Conservation (phyloP, 1,140 invertebrate genomes). For the Brachionus manjavacas region DNA sequence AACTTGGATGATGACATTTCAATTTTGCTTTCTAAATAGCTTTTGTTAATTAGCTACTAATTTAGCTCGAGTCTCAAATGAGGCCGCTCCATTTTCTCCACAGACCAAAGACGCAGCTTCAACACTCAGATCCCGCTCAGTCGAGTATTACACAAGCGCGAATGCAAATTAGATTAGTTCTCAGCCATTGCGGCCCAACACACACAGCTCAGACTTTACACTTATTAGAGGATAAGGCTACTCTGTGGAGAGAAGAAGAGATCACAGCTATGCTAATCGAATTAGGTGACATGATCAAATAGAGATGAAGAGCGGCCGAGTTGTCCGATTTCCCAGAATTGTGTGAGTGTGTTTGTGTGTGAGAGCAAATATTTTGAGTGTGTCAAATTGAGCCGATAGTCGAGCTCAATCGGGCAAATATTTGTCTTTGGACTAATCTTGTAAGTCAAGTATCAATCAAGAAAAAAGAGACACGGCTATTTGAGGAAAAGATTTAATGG, state of each 20-base stretch:
- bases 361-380: neutral
- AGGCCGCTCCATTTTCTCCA: neutral
- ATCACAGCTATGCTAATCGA: slow-evolving; percentile 1
- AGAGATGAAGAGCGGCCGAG: neutral
- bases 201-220: neutral
- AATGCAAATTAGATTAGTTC: neutral
- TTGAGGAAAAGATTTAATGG: neutral
- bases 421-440: slow-evolving; percentile 9
- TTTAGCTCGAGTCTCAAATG: neutral
- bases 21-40: neutral
- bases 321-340: neutral
- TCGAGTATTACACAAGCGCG: neutral
- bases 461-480: neutral
- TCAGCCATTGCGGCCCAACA: neutral
- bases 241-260: neutral
- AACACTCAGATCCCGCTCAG: neutral
- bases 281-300: slow-evolving; percentile 21
- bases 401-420: neutral
- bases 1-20: slow-evolving; percentile 4
- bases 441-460: slow-evolving; percentile 32
- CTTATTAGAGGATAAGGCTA: neutral
- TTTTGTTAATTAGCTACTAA: slow-evolving; percentile 4
- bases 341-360: neutral
- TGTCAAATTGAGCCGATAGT: neutral
- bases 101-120: neutral